Evolutionary conservation across 2,797 vertebrate species (phyloP).

Genomic region (Myotis myotis): DNA sequence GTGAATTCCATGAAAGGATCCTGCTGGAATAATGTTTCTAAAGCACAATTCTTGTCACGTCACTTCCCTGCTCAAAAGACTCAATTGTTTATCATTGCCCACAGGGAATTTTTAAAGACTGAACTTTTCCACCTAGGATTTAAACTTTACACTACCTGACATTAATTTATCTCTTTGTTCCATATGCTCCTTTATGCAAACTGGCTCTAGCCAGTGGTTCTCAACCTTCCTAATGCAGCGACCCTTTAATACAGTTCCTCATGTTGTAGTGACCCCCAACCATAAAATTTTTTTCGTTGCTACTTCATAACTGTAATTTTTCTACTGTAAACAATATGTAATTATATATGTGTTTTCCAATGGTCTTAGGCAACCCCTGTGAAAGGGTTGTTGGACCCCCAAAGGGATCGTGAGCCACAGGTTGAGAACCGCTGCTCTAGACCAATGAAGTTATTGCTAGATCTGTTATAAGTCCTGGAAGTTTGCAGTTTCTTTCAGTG

Average conservation of each 20-base stretch:
- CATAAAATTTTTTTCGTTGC: no score
- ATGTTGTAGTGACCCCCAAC: no score
- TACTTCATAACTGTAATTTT: no score
- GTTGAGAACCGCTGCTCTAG: not conserved
- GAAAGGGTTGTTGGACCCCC: no score
- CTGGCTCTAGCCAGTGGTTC: not conserved
- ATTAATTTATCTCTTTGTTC: not conserved
- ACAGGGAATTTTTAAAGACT: not conserved
- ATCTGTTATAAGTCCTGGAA: not conserved
- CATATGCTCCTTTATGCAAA: not conserved
- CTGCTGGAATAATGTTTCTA: not conserved
- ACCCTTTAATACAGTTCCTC: no score
- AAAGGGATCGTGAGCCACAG: no score
- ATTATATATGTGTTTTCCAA: no score
- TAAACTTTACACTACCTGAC: not conserved
- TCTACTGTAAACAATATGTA: no score
- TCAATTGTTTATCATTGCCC: not conserved
- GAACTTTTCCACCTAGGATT: conserved; percentile 1
- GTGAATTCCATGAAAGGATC: not conserved
- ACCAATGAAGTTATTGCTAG: not conserved
- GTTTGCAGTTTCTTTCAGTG: not conserved
- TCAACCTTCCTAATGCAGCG: no score
- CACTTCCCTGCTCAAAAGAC: not conserved
- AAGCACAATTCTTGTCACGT: not conserved
- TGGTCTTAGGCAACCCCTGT: no score